phyloP scores from a whole-genome alignment of 1,140 invertebrate genomes.

The Drosophila virilis region DNA sequence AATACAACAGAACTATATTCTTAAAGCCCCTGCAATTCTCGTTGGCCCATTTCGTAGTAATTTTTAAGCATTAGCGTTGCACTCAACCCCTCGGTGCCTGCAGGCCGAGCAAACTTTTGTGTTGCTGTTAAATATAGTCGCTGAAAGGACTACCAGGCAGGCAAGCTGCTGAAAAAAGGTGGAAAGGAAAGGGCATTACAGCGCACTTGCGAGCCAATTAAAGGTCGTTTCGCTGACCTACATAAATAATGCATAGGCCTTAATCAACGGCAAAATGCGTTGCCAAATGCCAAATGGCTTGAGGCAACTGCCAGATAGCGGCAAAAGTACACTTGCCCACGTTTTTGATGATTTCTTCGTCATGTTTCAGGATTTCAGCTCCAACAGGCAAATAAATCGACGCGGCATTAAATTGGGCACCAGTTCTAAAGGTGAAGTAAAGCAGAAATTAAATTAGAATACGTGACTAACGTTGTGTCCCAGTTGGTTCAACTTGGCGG shows the following conservation, averaged over 20 bases:
- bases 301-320: slow-evolving; percentile 35
- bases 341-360: slow-evolving; percentile 67
- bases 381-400: slow-evolving; percentile 16
- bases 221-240: slow-evolving; percentile 76
- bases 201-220: slow-evolving; percentile 72
- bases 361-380: slow-evolving; percentile 19
- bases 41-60: slow-evolving; percentile 23
- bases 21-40: slow-evolving; percentile 2
- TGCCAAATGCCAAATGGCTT: slow-evolving; percentile 72
- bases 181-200: slow-evolving; percentile 53
- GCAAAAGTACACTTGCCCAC: slow-evolving; percentile 37
- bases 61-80: slow-evolving; percentile 8
- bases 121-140: slow-evolving; percentile 49
- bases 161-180: slow-evolving; percentile 1
- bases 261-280: slow-evolving; percentile 75
- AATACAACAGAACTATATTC: background rate
- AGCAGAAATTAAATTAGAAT: slow-evolving; percentile 54
- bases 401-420: slow-evolving; percentile 22
- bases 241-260: slow-evolving; percentile 79
- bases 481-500: slow-evolving; percentile 4
- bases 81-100: background rate
- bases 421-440: slow-evolving; percentile 15
- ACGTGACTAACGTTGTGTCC: slow-evolving; percentile 38
- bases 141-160: slow-evolving; percentile 29
- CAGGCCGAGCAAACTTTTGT: slow-evolving; percentile 41